Percentiles rank a stretch among this genome's conserved stretches.
These are phyloP conservation scores for Rhingia campestris DNA, from an alignment of 2,888 invertebrate species.

Conservation along the genomic window DNA sequence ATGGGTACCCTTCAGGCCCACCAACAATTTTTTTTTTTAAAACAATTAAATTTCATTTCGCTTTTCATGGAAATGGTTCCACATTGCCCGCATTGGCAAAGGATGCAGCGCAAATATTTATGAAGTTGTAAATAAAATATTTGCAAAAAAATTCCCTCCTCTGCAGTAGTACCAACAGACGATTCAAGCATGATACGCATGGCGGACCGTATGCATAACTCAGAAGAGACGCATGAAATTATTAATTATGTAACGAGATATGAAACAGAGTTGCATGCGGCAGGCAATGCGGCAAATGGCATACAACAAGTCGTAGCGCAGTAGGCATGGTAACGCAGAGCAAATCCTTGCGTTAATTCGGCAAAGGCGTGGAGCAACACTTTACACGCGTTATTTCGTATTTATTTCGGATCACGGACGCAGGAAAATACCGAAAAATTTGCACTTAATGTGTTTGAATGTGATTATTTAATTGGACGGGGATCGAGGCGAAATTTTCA, in stretches of 20 bases:
- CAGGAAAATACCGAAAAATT: constrained; percentile 36
- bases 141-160: neutral
- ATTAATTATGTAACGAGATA: constrained; percentile 57
- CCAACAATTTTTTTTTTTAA: constrained; percentile 1
- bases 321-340: neutral
- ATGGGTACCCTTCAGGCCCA: neutral
- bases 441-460: constrained; percentile 59
- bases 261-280: constrained; percentile 51
- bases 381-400: constrained; percentile 61
- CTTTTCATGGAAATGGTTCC: neutral
- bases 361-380: constrained; percentile 66
- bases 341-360: constrained; percentile 49
- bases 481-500: constrained; percentile 43
- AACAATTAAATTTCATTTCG: constrained; percentile 40
- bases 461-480: constrained; percentile 65
- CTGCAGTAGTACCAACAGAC: neutral
- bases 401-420: constrained; percentile 21
- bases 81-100: neutral
- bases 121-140: constrained; percentile 32
- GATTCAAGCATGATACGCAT: constrained; percentile 20
- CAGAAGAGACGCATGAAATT: constrained; percentile 27
- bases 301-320: neutral
- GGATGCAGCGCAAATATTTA: constrained; percentile 25
- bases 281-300: constrained; percentile 35
- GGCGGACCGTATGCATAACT: constrained; percentile 15